Base-by-base conservation (phyloP, 2,797 vertebrate genomes). In the Xenops minutus region DNA sequence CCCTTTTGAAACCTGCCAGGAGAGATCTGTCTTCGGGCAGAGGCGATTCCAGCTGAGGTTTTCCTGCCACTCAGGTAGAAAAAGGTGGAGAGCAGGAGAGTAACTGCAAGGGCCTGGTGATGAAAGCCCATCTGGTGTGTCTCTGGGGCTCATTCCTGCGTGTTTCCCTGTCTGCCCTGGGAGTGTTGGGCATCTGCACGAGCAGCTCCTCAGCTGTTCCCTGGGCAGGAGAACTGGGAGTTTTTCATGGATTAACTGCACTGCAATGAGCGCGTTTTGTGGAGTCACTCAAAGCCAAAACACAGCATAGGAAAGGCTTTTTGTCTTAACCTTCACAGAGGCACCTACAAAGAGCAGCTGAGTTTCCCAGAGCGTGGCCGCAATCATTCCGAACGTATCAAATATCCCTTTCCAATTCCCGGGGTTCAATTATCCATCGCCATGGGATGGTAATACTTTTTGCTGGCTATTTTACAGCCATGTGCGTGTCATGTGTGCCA, bases 121-220 rank as follows among this genome's bases (percentile, higher is more conserved):
- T 37, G 10, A 13, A 48, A 12, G 1, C 32, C 19, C 56, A 29
- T 18, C 24, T 9, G 8, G 5, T 7, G 36, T 21, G 67, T 27
- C 29, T 15, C 21, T 8, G 7, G 9, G 7, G 9, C 37, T 34
- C 10, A 3, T 46, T 14, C 24, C 63, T 30, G 32, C 16, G 6
- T 32, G 18, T 22, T 23, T 29, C 49, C 3, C 1, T 41, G 9
- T n/a, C 37, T 4, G 80, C 11, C 0, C 37, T 36, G 30, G 0
- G 18, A 63, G 6, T 11, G 12, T 63, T 5, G 72, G 67, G 36
- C 14, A 24, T 10, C 39, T 9, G 26, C 9, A 4, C 1, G 0
- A 43, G 41, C 41, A 22, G 52, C 63, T 64, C 49, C 68, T 51
- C 72, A 16, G 58, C 5, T 0, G 4, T 7, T n/a, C 36, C 74